Base-by-base conservation (phyloP, 2,888 invertebrate species). In the Callimorpha dominula region DNA sequence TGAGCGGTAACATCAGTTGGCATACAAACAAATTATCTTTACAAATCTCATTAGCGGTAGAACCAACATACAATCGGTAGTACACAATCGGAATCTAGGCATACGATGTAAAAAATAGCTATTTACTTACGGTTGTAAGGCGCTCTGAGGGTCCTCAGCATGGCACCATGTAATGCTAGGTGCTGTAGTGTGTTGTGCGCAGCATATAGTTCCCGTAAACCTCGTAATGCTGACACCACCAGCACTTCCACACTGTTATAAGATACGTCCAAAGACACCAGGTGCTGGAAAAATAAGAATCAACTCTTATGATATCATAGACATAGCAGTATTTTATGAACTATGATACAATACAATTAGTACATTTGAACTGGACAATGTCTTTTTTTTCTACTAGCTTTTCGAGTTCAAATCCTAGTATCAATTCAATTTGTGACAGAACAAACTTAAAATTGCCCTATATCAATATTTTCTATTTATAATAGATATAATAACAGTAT, bases 181-280 rank as follows among this genome's bases (percentile, higher is more conserved):
- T 98, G 97, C 79, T 97, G 97, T 72, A 98, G 94, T 76, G 96
- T 95, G 91, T 98, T 98, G 89, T 97, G 96, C 46, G 97, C 97
- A 86, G 98, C 98, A 83, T 97, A 97, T 54, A 98, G 94, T 80
- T 97, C 97, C 85, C 98, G 97, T 68, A 98, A 94, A 76, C 97
- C 97, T 43, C 97, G 97, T 70, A 98, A 95, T 5, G 98, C 98
- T 70, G 97, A 97, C 83, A 98, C 96, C 86, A 98, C 98, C 86
- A 98, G 94, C 83, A 97, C 97, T 90, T 98, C 98, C 83, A 98
- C 98, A 81, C 96, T 97, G 89, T 98, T 98, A 93, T 98, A 97
- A 80, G 98, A 98, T 70, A 98, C 97, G 88, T 98, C 98, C 89
- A 98, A 91, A 81, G 98, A 97, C 65, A 97, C 98, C 81, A 98